Percentiles rank a stretch among this genome's conserved stretches.
phyloP scores from a whole-genome alignment of 2,113 vertebrate genomes.

The Origma solitaria region DNA sequence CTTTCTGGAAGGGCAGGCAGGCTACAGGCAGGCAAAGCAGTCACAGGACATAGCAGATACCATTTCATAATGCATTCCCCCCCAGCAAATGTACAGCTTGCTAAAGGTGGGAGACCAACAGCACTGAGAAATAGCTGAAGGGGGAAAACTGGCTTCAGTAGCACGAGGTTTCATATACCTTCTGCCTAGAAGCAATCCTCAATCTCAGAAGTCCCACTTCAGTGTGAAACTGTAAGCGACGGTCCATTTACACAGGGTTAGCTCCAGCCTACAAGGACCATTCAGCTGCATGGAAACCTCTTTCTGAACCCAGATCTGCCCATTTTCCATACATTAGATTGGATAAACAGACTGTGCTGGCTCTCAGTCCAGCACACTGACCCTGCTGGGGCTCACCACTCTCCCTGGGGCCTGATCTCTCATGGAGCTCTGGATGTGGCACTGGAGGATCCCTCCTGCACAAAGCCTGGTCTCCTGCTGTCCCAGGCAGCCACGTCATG shows the following conservation, averaged over 20 bases:
- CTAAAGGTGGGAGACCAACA: background rate
- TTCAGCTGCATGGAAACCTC: rapidly evolving
- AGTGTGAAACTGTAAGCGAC: background rate
- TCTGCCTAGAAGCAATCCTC: background rate
- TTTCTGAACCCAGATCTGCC: background rate
- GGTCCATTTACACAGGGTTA: background rate
- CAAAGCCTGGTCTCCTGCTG: background rate
- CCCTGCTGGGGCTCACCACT: rapidly evolving
- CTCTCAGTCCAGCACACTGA: background rate
- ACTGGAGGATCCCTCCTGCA: background rate
- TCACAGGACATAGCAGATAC: background rate
- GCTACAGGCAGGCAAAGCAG: background rate
- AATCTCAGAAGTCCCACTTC: background rate
- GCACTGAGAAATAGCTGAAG: background rate
- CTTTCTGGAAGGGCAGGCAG: background rate
- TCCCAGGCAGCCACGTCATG: background rate
- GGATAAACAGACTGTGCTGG: background rate
- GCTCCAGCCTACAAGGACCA: background rate
- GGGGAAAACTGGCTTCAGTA: background rate
- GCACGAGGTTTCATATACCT: background rate
- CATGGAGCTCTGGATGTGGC: background rate
- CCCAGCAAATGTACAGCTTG: background rate
- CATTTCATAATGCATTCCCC: background rate
- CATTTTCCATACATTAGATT: background rate
- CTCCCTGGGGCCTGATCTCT: background rate